phyloP scores from a whole-genome alignment of 2,888 invertebrate genomes.

The Apeira syringaria region DNA sequence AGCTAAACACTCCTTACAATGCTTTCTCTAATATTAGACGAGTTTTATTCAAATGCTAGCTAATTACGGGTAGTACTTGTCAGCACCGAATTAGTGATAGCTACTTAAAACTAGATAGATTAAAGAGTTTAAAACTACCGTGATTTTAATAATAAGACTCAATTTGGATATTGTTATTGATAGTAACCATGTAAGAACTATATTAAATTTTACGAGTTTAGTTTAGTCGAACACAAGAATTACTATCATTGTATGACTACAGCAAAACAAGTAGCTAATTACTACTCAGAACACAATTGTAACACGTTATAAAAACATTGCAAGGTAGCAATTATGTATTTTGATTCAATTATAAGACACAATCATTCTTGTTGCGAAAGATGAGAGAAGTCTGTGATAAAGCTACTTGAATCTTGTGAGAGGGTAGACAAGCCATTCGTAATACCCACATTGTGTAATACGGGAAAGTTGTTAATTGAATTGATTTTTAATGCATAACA shows the following conservation, averaged over 20 bases:
- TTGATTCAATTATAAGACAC: constrained; percentile 32
- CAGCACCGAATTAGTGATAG: too few relatives aligned
- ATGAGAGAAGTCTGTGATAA: constrained; percentile 15
- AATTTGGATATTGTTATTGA: too few relatives aligned
- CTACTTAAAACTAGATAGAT: too few relatives aligned
- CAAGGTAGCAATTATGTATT: constrained; percentile 32
- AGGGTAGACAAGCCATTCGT: constrained; percentile 4
- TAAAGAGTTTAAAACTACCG: too few relatives aligned
- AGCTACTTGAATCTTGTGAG: constrained; percentile 10
- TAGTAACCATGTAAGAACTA: too few relatives aligned
- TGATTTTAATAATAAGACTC: too few relatives aligned
- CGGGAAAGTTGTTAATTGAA: background rate
- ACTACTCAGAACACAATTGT: constrained; percentile 6
- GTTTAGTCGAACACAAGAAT: too few relatives aligned
- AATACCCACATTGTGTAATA: constrained; percentile 1
- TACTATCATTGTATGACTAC: background rate
- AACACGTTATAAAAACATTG: constrained; percentile 28
- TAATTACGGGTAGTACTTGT: too few relatives aligned
- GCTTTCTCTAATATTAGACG: too few relatives aligned
- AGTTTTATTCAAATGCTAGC: too few relatives aligned
- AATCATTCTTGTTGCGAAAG: constrained; percentile 30
- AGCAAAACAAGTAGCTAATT: constrained; percentile 6
- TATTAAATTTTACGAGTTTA: too few relatives aligned
- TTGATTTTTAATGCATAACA: background rate
- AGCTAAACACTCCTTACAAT: too few relatives aligned